These are phyloP conservation scores for Astur gentilis DNA, from an alignment of 2,113 vertebrate species.

Conservation along the genomic window DNA sequence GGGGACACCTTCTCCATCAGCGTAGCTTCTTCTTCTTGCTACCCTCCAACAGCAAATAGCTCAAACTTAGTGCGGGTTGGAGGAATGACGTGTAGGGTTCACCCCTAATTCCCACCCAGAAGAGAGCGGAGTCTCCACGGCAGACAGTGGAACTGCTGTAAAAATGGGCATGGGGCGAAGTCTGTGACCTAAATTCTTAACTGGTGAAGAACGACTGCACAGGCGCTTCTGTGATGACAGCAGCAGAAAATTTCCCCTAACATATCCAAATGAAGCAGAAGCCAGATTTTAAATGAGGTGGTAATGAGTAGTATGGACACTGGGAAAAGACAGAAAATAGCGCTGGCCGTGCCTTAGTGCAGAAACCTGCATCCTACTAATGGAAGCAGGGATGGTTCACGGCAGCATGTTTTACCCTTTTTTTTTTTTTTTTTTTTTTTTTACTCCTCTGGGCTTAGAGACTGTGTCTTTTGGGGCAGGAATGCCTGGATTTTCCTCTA, in stretches of 20 bases:
- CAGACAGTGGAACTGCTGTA: not conserved
- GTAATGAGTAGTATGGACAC: not conserved
- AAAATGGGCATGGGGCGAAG: accelerated
- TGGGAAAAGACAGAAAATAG: not conserved
- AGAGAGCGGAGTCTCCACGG: accelerated
- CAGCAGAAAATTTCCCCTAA: not conserved
- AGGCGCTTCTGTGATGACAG: not conserved
- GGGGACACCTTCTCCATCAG: not conserved
- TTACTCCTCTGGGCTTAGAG: not conserved
- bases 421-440: not conserved
- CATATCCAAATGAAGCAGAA: not conserved
- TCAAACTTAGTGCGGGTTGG: not conserved
- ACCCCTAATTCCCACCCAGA: not conserved
- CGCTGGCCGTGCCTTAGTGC: not conserved
- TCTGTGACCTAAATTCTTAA: not conserved
- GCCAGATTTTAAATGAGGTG: not conserved
- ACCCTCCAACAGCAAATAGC: not conserved
- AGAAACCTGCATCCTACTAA: not conserved
- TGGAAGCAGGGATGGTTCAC: not conserved
- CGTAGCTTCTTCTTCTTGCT: not conserved
- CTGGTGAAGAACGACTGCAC: not conserved
- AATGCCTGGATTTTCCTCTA: not conserved
- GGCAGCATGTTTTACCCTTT: not conserved
- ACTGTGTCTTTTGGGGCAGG: not conserved
- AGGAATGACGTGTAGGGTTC: accelerated